Base-by-base conservation (phyloP, 2,113 vertebrate genomes). In the Panthera tigris region DNA sequence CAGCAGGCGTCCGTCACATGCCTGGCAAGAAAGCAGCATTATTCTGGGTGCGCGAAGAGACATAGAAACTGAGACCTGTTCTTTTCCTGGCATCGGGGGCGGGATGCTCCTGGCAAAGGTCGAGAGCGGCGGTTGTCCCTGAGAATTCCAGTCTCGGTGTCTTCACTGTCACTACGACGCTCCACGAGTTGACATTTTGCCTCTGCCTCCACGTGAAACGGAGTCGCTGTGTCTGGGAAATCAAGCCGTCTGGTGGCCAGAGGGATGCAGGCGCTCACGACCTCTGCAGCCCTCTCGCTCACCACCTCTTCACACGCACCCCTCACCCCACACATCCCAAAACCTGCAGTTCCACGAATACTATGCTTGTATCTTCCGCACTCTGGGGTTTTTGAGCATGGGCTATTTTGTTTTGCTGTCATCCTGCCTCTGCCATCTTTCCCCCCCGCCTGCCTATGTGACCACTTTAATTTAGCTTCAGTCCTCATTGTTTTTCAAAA, bases 171-270 rank as follows among this genome's bases (percentile, higher is more conserved):
- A 45, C 74, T 82, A 29, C 50, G 81, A 95, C 48, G 41, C 66
- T 89, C 36, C 45, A 50, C 50, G 93, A 82, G 89, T 87, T 95
- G 81, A 79, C 84, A 86, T 91, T 86, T 83, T 83, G 89, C n/a
- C 33, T 95, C 95, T 87, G 78, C 74, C 69, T 82, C 65, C 9
- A 36, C 93, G 45, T 84, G 94, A 76, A 94, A 91, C n/a, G 61
- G 81, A 97, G 36, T 89, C n/a, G 50, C 61, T 61, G 10, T 89
- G 65, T 90, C 96, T 93, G 93, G 82, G 68, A 81, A 98, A 52
- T 57, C 73, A 74, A 92, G 52, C 69, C 65, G 23, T 69, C 89
- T 93, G 69, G 12, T 82, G 78, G 5, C 14, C 57, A 93, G 83
- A 88, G 16, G 10, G 93, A 89, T 78, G 39, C 41, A 61, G 71